Conservation (phyloP, 2,113 vertebrate genomes). For the Apodemus speciosus region DNA sequence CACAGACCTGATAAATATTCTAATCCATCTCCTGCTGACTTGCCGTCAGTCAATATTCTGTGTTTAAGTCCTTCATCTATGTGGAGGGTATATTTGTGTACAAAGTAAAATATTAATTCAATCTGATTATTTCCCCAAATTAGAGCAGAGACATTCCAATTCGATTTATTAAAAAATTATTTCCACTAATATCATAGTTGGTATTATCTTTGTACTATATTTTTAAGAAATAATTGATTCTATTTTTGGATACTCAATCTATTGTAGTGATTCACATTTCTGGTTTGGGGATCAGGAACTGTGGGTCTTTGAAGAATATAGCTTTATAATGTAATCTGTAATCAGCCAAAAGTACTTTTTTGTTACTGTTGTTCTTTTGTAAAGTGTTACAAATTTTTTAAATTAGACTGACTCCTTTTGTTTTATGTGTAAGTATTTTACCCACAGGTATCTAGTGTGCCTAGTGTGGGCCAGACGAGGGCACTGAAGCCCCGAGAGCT, state of each 20-base stretch:
- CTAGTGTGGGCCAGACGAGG: background rate
- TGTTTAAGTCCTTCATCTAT: constrained; percentile 56
- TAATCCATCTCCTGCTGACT: constrained; percentile 62
- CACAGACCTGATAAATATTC: constrained; percentile 76
- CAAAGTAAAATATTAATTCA: background rate
- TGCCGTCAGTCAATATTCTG: constrained; percentile 27
- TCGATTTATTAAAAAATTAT: constrained; percentile 27
- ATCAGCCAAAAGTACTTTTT: background rate
- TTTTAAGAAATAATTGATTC: constrained; percentile 22
- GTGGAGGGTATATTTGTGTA: background rate
- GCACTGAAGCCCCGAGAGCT: too few species aligned
- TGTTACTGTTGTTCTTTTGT: background rate
- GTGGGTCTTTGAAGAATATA: background rate
- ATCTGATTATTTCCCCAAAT: background rate
- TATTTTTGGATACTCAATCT: constrained; percentile 39
- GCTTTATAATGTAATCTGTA: constrained; percentile 19
- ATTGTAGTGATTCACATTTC: constrained; percentile 36
- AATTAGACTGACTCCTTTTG: background rate
- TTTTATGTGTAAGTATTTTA: background rate
- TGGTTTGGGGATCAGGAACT: constrained; percentile 13
- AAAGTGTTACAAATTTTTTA: background rate
- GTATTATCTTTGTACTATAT: constrained; percentile 21
- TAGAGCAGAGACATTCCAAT: background rate
- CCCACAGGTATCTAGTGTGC: background rate
- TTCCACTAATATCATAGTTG: background rate